phyloP scores from a whole-genome alignment of 2,113 vertebrate genomes.

The Aix galericulata region DNA sequence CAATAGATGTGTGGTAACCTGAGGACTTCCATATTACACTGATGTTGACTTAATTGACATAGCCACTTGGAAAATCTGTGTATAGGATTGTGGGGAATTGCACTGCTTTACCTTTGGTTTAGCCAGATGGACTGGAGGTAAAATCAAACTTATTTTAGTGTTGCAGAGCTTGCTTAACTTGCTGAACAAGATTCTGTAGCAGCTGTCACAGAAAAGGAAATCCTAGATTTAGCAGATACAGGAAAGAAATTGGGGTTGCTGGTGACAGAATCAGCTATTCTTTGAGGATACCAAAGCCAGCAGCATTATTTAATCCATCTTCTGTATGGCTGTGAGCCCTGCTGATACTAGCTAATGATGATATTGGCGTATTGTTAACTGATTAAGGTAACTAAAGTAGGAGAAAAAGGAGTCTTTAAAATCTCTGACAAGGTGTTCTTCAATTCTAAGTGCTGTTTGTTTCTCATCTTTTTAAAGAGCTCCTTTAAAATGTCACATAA shows the following conservation, averaged over 20 bases:
- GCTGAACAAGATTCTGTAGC: background rate
- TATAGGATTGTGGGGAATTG: background rate
- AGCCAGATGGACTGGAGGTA: background rate
- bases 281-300: background rate
- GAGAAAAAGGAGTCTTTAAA: background rate
- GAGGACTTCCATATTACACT: background rate
- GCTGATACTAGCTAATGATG: background rate
- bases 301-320: background rate
- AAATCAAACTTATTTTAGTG: background rate
- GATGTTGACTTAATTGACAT: background rate
- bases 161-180: background rate
- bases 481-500: background rate
- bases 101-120: background rate
- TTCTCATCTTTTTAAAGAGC: background rate
- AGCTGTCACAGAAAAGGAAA: background rate
- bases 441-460: background rate
- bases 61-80: background rate
- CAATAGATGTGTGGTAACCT: background rate
- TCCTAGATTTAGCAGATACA: background rate
- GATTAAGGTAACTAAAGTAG: background rate
- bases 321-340: background rate
- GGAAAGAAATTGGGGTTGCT: background rate
- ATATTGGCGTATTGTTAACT: background rate
- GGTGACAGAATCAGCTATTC: background rate
- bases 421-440: background rate